A percentile compares a stretch with the other conserved stretches of the same genome.
Evolutionary conservation across 2,113 vertebrate species (phyloP).

Genomic region (Oncorhynchus mykiss): DNA sequence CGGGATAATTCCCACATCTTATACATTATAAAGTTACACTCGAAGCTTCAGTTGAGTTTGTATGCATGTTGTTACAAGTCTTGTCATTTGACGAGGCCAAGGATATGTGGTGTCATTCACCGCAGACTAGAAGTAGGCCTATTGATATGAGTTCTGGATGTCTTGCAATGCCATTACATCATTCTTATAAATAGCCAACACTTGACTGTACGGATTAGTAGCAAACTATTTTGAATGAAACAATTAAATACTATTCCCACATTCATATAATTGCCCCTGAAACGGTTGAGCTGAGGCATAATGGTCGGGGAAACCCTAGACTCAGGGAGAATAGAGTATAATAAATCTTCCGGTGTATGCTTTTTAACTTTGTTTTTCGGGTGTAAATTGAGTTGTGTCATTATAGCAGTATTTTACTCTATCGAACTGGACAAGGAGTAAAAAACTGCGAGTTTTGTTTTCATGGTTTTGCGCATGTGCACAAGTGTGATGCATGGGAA

Average conservation of each 20-base stretch:
- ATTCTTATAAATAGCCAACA: neutral
- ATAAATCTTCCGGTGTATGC: neutral
- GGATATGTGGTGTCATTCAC: neutral
- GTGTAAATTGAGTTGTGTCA: neutral
- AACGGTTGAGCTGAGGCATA: neutral
- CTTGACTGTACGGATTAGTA: neutral
- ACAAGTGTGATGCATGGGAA: neutral
- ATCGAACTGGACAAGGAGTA: neutral
- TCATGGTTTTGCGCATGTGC: constrained; percentile 11
- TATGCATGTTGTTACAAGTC: neutral
- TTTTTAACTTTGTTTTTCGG: constrained; percentile 25
- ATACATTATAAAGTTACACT: neutral
- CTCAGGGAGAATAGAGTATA: too few species aligned
- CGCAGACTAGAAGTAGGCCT: neutral
- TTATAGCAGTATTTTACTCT: constrained; percentile 34
- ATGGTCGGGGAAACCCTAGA: too few species aligned
- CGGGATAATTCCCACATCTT: neutral
- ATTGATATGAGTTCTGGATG: neutral
- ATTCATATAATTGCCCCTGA: neutral
- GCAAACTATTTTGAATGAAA: neutral
- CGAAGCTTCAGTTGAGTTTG: neutral
- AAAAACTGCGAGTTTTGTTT: constrained; percentile 34
- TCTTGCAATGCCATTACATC: neutral
- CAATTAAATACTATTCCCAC: neutral
- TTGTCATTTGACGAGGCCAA: neutral